These are phyloP conservation scores for Diaperis boleti DNA, from an alignment of 2,888 invertebrate species.

Conservation along the genomic window DNA sequence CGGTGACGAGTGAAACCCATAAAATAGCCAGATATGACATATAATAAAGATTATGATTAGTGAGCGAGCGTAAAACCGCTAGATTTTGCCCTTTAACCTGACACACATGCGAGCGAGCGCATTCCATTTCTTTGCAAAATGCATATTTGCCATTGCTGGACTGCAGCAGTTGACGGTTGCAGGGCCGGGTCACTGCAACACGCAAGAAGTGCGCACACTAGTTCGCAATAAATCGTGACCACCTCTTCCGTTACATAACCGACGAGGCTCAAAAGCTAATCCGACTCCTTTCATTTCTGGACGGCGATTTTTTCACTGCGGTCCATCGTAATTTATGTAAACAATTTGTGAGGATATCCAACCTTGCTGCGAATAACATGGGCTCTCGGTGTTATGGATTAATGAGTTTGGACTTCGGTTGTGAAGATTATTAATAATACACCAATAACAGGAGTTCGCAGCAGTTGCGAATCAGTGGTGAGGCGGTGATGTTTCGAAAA, in stretches of 20 bases:
- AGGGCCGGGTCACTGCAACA: conserved; percentile 38
- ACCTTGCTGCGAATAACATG: too few relatives aligned
- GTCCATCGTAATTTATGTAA: too few relatives aligned
- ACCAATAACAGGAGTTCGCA: too few relatives aligned
- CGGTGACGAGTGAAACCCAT: conserved; percentile 47
- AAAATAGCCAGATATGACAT: conserved; percentile 52
- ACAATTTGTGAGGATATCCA: too few relatives aligned
- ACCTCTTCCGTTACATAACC: conserved; percentile 30
- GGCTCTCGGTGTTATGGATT: too few relatives aligned
- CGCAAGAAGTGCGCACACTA: conserved; percentile 38
- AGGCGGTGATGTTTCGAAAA: too few relatives aligned
- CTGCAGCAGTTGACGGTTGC: conserved; percentile 41
- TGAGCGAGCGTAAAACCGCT: conserved; percentile 56
- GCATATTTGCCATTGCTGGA: conserved; percentile 52
- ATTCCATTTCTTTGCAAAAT: conserved; percentile 54
- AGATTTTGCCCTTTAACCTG: conserved; percentile 56
- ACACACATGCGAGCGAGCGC: conserved; percentile 57
- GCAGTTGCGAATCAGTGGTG: too few relatives aligned
- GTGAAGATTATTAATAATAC: too few relatives aligned
- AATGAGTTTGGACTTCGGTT: too few relatives aligned
- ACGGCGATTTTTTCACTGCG: not conserved
- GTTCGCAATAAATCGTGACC: conserved; percentile 34
- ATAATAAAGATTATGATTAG: conserved; percentile 55
- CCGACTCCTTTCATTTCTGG: conserved; percentile 24
- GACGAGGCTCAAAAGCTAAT: not conserved